These are phyloP conservation scores for Pseudochaenichthys georgianus DNA, from an alignment of 2,797 vertebrate genomes.

Conservation along the genomic window DNA sequence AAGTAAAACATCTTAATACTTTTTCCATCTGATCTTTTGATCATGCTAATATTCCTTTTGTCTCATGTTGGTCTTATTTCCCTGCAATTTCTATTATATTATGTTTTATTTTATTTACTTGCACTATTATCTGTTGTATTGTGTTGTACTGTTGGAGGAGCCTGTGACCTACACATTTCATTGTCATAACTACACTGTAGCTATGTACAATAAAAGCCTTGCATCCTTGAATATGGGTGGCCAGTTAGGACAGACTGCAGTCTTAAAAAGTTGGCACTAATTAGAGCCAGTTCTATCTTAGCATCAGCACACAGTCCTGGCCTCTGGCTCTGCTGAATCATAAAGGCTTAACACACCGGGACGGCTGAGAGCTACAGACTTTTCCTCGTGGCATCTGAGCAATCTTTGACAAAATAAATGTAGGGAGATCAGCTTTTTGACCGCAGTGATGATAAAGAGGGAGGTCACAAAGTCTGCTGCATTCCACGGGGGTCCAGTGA, in stretches of 20 bases:
- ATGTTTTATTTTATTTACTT: too few relatives aligned
- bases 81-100: not conserved
- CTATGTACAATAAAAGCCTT: too few relatives aligned
- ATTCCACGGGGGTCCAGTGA: conserved; percentile 28
- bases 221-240: not conserved
- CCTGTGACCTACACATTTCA: too few relatives aligned
- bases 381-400: conserved; percentile 8
- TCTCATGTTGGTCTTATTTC: not conserved
- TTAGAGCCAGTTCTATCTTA: conserved; percentile 53
- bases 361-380: not conserved
- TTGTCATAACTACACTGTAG: too few relatives aligned
- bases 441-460: conserved; percentile 36
- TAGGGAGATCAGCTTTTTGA: not conserved
- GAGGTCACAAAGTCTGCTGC: conserved; percentile 23
- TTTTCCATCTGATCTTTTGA: conserved; percentile 2
- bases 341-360: conserved; percentile 22
- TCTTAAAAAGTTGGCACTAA: conserved; percentile 50
- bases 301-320: conserved; percentile 27
- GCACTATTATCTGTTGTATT: too few relatives aligned
- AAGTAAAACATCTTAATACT: conserved; percentile 5
- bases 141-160: too few relatives aligned
- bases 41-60: not conserved
- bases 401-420: conserved; percentile 22
- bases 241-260: conserved; percentile 58
- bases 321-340: conserved; percentile 54